Evolutionary conservation across 1,140 invertebrate genomes (phyloP).

Genomic region (Macrostomum lignano): DNA sequence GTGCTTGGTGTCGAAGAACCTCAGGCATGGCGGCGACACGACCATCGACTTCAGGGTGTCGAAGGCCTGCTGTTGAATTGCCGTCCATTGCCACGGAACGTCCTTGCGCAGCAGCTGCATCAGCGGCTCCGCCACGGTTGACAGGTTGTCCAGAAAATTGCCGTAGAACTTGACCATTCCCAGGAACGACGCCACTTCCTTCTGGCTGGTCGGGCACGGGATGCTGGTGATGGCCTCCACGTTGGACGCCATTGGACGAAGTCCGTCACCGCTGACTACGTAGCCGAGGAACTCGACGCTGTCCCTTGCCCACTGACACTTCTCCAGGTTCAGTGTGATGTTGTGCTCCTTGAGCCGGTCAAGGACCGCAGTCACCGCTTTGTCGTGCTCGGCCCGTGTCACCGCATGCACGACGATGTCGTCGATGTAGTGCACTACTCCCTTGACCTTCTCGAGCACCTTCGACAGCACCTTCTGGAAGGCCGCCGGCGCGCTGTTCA

Average conservation of each 20-base stretch:
- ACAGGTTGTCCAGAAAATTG: constrained; percentile 7
- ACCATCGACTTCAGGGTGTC: background rate
- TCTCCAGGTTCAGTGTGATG: constrained; percentile 10
- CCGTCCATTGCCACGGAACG: constrained; percentile 6
- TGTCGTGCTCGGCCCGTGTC: constrained; percentile 10
- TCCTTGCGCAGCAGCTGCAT: constrained; percentile 6
- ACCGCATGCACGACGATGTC: constrained; percentile 10
- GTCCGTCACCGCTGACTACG: constrained; percentile 8
- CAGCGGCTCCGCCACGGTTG: constrained; percentile 2
- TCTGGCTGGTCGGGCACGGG: constrained; percentile 9
- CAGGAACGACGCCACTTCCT: constrained; percentile 10
- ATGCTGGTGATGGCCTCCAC: constrained; percentile 11
- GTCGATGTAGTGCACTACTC: constrained; percentile 7
- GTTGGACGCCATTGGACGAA: constrained; percentile 9
- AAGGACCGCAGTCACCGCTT: constrained; percentile 9
- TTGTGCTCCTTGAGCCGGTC: constrained; percentile 9
- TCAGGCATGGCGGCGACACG: background rate
- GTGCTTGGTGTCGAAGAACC: background rate
- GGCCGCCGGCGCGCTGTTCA: background rate
- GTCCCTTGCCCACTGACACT: constrained; percentile 10
- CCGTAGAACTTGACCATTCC: constrained; percentile 8
- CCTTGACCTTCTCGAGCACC: constrained; percentile 7
- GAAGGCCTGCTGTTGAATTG: constrained; percentile 5
- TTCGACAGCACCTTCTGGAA: constrained; percentile 3
- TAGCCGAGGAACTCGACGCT: constrained; percentile 11